Percentiles rank a stretch among this genome's conserved stretches.
Evolutionary conservation across 1,140 invertebrate species (phyloP).

Genomic region (Caenorhabditis briggsae): DNA sequence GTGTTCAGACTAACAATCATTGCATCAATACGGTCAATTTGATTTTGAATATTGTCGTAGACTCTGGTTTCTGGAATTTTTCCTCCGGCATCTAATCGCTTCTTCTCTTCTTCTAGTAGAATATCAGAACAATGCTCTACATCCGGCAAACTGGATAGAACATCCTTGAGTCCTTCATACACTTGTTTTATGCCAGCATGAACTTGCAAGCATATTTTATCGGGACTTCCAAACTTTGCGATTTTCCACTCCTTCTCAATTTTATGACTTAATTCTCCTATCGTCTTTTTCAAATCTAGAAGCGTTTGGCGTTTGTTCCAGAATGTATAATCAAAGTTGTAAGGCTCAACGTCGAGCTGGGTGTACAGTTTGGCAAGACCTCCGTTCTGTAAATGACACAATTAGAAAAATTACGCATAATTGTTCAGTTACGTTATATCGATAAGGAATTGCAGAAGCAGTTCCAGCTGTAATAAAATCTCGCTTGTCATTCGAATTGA

Average conservation of each 20-base stretch:
- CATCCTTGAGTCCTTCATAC: conserved; percentile 55
- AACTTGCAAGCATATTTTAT: conserved; percentile 60
- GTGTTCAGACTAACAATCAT: conserved; percentile 62
- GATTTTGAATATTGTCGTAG: conserved; percentile 61
- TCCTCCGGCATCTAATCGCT: background rate
- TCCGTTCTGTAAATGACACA: conserved; percentile 49
- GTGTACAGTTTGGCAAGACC: conserved; percentile 37
- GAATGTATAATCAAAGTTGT: conserved; percentile 46
- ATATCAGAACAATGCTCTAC: conserved; percentile 51
- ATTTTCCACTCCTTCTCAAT: conserved; percentile 62
- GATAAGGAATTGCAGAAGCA: conserved; percentile 47
- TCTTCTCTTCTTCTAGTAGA: conserved; percentile 47
- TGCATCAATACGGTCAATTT: conserved; percentile 63
- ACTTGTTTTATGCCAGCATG: conserved; percentile 63
- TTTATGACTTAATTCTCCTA: conserved; percentile 60
- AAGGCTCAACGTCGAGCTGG: conserved; percentile 18
- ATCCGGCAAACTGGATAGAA: conserved; percentile 17
- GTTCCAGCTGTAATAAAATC: conserved; percentile 58
- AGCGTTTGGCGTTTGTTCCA: conserved; percentile 49
- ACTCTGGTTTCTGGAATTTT: conserved; percentile 29
- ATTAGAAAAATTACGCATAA: background rate
- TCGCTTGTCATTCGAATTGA: conserved; percentile 17
- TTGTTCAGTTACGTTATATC: conserved; percentile 30
- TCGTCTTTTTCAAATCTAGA: conserved; percentile 53
- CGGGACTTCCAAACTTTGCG: conserved; percentile 50